A percentile compares a stretch with the other conserved stretches of the same genome.
Conservation (phyloP, 2,113 vertebrate genomes). For the Etheostoma cragini region DNA sequence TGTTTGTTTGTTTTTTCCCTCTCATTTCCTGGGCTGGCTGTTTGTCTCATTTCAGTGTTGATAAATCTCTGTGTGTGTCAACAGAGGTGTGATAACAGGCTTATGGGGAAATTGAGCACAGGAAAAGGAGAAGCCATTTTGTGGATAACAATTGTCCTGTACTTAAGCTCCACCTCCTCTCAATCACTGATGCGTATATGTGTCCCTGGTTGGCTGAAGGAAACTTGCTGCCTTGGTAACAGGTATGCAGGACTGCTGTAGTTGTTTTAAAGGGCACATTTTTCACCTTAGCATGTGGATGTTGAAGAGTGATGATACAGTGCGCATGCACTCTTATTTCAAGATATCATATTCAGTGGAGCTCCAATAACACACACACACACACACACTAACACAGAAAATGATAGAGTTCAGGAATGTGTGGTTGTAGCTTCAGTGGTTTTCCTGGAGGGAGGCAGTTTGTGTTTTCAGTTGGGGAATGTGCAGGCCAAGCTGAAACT, state of each 20-base stretch:
- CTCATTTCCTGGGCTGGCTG: constrained; percentile 69
- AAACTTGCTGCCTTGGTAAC: constrained; percentile 65
- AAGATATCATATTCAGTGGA: constrained; percentile 10
- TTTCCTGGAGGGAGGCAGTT: constrained; percentile 59
- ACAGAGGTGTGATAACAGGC: constrained; percentile 64
- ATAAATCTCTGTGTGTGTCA: constrained; percentile 60
- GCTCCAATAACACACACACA: constrained; percentile 6
- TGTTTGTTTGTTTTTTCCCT: not conserved
- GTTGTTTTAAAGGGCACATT: constrained; percentile 33
- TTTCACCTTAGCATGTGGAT: constrained; percentile 23
- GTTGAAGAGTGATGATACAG: constrained; percentile 21
- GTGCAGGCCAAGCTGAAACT: constrained; percentile 68
- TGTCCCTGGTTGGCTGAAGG: constrained; percentile 51
- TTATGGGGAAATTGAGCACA: constrained; percentile 45
- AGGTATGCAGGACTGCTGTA: constrained; percentile 22
- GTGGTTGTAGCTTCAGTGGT: constrained; percentile 50
- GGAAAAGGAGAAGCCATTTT: constrained; percentile 56
- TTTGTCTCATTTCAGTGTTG: constrained; percentile 59
- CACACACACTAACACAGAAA: constrained; percentile 6
- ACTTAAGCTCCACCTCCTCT: constrained; percentile 40
- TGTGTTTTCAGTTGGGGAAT: constrained; percentile 74
- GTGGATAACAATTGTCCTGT: constrained; percentile 34
- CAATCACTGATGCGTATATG: constrained; percentile 29
- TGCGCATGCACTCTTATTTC: constrained; percentile 11
- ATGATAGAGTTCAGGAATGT: constrained; percentile 58